A percentile compares a stretch with the other conserved stretches of the same genome.
Evolutionary conservation across 1,140 invertebrate genomes (phyloP).

Genomic region (Bombus confusus): DNA sequence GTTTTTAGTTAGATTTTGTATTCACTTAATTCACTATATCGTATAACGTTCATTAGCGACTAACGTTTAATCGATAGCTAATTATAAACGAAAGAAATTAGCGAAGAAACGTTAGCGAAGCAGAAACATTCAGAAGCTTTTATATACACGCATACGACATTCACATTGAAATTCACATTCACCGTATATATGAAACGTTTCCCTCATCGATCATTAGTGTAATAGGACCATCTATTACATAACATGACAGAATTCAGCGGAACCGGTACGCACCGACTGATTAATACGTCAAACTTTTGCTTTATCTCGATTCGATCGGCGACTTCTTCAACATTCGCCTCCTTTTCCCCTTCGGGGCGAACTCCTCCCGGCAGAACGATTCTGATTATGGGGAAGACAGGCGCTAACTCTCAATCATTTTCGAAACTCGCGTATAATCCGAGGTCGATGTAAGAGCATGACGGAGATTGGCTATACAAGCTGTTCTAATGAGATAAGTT

Average conservation of each 20-base stretch:
- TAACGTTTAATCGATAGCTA: background rate
- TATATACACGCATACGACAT: background rate
- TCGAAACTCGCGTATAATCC: conserved; percentile 67
- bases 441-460: conserved; percentile 55
- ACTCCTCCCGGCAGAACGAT: background rate
- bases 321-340: conserved; percentile 18
- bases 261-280: background rate
- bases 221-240: background rate
- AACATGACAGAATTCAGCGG: background rate
- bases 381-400: conserved; percentile 58
- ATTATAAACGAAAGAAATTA: background rate
- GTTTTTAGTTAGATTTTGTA: background rate
- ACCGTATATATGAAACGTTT: background rate
- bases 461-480: conserved; percentile 72
- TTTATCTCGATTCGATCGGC: background rate
- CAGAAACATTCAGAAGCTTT: background rate
- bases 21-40: background rate
- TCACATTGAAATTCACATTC: background rate
- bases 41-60: background rate
- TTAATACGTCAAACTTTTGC: conserved; percentile 17
- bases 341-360: too few species aligned
- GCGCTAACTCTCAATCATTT: conserved; percentile 65
- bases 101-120: background rate
- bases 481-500: conserved; percentile 77
- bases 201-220: background rate